These are phyloP conservation scores for Mellivora capensis DNA, from an alignment of 2,113 vertebrate species.

Conservation along the genomic window DNA sequence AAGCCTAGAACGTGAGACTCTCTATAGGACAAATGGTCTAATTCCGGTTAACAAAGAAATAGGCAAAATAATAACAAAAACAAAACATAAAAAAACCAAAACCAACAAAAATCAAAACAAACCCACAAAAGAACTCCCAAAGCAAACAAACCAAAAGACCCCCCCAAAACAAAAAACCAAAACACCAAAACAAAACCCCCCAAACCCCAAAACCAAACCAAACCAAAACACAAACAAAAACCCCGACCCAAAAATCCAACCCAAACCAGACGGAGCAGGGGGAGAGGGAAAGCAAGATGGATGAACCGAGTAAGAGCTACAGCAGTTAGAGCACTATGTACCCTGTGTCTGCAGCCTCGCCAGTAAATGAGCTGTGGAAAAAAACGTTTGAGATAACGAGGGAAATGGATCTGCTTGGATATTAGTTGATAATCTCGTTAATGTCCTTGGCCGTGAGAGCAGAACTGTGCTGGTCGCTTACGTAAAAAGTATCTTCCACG, in stretches of 20 bases:
- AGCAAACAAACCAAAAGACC: too few relatives aligned
- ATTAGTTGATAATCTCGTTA: neutral
- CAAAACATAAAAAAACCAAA: too few relatives aligned
- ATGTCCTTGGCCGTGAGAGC: neutral
- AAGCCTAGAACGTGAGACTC: too few relatives aligned
- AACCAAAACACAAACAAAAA: too few relatives aligned
- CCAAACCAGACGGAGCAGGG: neutral
- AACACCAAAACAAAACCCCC: too few relatives aligned
- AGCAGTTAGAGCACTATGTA: too few relatives aligned
- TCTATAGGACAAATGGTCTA: neutral
- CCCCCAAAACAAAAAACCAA: neutral
- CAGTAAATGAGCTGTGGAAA: neutral
- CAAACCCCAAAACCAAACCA: too few relatives aligned
- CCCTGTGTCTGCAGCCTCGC: too few relatives aligned
- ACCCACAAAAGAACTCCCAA: too few relatives aligned
- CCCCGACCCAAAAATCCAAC: neutral
- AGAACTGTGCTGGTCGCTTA: neutral
- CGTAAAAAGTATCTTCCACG: neutral
- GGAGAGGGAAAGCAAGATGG: neutral
- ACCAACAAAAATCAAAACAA: too few relatives aligned
- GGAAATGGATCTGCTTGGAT: neutral
- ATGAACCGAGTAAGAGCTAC: neutral
- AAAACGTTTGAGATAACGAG: neutral
- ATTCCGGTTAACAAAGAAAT: neutral
- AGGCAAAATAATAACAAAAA: too few relatives aligned